Evolutionary conservation across 2,113 vertebrate species (phyloP).

Genomic region (Stigmatopora argus): DNA sequence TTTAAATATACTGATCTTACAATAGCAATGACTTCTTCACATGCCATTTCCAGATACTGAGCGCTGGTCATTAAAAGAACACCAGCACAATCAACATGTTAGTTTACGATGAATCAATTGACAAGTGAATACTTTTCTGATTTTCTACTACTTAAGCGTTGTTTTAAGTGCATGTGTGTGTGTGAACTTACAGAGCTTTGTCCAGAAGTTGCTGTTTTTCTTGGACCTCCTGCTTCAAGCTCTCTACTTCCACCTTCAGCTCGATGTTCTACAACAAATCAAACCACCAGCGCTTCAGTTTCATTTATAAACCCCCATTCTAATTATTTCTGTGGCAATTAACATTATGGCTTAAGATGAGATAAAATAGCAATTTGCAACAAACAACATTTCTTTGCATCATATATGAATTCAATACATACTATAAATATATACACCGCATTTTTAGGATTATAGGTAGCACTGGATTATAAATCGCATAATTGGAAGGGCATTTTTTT

Average conservation of each 20-base stretch:
- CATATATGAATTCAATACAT: no score
- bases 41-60: neutral
- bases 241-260: constrained; percentile 96
- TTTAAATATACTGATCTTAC: neutral
- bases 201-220: constrained; percentile 87
- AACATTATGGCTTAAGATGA: neutral
- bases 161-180: neutral
- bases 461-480: no score
- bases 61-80: neutral
- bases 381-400: no score
- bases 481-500: no score
- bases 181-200: constrained; percentile 82
- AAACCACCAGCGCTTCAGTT: neutral
- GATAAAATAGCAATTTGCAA: no score
- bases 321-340: neutral
- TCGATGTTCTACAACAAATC: constrained; percentile 86
- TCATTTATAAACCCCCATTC: neutral
- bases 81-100: neutral
- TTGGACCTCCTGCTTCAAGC: constrained; percentile 91
- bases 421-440: no score
- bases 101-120: neutral
- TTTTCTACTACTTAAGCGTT: neutral
- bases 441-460: no score
- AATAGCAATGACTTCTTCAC: neutral
- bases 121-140: neutral